A percentile compares a stretch with the other conserved stretches of the same genome.
phyloP scores from a whole-genome alignment of 2,113 vertebrate species.

The Tyrannus savana region DNA sequence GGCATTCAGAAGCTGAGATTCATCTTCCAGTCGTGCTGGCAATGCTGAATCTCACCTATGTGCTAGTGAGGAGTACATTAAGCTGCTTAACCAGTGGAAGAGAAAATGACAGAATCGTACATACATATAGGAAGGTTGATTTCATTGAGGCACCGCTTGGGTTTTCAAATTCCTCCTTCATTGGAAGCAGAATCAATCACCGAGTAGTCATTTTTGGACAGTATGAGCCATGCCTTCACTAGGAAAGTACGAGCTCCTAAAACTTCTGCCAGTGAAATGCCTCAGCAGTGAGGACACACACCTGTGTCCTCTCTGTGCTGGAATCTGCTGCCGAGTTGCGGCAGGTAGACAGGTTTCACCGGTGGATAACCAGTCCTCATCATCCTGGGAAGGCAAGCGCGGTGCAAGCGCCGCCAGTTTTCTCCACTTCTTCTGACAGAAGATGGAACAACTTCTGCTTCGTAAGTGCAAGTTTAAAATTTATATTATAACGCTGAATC shows the following conservation, averaged over 20 bases:
- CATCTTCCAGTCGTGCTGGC: not conserved
- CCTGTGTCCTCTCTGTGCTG: not conserved
- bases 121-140: not conserved
- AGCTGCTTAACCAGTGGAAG: not conserved
- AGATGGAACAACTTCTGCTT: slow-evolving; percentile 17
- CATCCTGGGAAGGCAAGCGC: rapidly evolving
- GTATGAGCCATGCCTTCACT: not conserved
- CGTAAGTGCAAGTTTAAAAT: slow-evolving; percentile 32
- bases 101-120: not conserved
- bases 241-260: rapidly evolving
- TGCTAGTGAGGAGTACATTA: not conserved
- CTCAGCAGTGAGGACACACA: not conserved
- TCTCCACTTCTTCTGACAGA: not conserved
- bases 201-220: not conserved
- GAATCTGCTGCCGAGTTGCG: not conserved
- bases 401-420: rapidly evolving
- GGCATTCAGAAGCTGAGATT: not conserved
- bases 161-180: not conserved
- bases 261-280: not conserved
- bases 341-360: not conserved
- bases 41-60: not conserved
- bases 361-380: not conserved
- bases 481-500: slow-evolving; percentile 25
- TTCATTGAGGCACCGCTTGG: not conserved
- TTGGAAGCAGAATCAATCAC: not conserved